These are phyloP conservation scores for Nymphicus hollandicus DNA, from an alignment of 2,113 vertebrate species.

Conservation along the genomic window DNA sequence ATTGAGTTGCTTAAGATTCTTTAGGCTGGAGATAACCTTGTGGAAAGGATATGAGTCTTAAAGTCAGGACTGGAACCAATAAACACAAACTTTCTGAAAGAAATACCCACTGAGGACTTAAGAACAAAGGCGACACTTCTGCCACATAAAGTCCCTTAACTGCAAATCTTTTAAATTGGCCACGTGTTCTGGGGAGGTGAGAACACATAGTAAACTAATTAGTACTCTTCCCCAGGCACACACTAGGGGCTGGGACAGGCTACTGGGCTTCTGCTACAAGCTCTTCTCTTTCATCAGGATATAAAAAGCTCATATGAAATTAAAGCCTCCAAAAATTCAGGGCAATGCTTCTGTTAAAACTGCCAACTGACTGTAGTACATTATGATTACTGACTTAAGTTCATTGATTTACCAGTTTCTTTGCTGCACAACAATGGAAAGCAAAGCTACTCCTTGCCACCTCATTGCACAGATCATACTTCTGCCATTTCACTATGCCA, in stretches of 20 bases:
- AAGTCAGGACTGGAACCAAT: neutral
- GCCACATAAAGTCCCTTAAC: neutral
- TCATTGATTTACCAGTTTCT: neutral
- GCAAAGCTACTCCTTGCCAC: neutral
- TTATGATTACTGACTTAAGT: neutral
- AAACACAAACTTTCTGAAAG: neutral
- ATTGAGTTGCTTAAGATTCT: neutral
- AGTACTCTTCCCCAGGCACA: neutral
- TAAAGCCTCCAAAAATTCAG: neutral
- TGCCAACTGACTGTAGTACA: neutral
- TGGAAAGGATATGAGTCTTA: neutral
- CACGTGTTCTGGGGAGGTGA: neutral
- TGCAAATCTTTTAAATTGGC: neutral
- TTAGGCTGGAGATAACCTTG: neutral
- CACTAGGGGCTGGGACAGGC: rapidly evolving
- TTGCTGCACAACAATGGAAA: neutral
- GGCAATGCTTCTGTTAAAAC: neutral
- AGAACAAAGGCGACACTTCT: neutral
- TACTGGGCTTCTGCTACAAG: neutral
- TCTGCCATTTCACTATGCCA: neutral
- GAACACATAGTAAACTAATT: neutral
- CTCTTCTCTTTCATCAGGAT: neutral
- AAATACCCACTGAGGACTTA: neutral
- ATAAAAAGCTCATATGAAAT: neutral
- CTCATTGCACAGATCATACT: neutral